Conservation (phyloP, 2,888 invertebrate species). For the Allophyes oxyacanthae region DNA sequence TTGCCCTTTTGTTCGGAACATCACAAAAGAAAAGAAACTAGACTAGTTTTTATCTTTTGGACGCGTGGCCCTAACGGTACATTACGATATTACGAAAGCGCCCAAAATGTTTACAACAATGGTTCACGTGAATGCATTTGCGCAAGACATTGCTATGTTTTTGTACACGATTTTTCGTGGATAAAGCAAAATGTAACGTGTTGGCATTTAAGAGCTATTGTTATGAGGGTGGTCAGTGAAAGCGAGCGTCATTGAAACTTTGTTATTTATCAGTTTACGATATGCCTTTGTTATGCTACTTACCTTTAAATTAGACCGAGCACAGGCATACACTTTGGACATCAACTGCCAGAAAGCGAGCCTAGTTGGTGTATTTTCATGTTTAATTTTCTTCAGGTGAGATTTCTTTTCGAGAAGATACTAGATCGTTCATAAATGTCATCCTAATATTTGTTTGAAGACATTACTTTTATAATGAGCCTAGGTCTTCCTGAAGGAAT, state of each 20-base stretch:
- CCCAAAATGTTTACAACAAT: conserved; percentile 77
- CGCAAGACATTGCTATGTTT: conserved; percentile 80
- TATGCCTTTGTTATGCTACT: conserved; percentile 43
- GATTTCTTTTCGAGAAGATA: not conserved
- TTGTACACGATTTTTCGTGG: conserved; percentile 82
- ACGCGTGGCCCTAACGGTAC: conserved; percentile 81
- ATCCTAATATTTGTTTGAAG: not conserved
- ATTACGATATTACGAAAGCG: conserved; percentile 75
- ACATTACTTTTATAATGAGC: not conserved
- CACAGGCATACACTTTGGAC: conserved; percentile 19
- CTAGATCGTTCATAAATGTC: not conserved
- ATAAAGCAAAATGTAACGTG: conserved; percentile 71
- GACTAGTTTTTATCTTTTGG: conserved; percentile 78
- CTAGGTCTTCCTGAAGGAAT: conserved; percentile 43
- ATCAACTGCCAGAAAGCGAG: not conserved
- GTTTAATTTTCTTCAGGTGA: not conserved
- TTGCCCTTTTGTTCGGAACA: conserved; percentile 74
- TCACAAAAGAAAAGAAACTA: conserved; percentile 80
- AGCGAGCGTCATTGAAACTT: conserved; percentile 67
- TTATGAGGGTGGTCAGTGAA: conserved; percentile 83
- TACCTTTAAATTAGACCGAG: conserved; percentile 43
- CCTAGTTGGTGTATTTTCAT: not conserved
- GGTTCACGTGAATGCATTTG: conserved; percentile 79
- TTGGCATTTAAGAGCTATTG: conserved; percentile 72
- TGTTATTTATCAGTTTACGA: conserved; percentile 55